These are phyloP conservation scores for Drosophila tani DNA, from an alignment of 1,140 invertebrate species.

Conservation along the genomic window DNA sequence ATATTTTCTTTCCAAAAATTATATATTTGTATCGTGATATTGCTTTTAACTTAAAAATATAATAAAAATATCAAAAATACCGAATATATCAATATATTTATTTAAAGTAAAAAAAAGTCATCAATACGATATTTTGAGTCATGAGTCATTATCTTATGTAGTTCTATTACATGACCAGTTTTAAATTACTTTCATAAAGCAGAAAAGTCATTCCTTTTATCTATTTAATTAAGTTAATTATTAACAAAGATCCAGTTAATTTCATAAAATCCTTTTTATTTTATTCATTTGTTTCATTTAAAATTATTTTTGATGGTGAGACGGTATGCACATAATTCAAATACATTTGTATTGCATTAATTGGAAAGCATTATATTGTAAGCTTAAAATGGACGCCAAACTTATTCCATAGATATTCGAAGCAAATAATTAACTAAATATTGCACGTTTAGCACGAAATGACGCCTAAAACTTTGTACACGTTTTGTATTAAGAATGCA, in stretches of 20 bases:
- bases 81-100: no score
- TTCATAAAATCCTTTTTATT: constrained; percentile 31
- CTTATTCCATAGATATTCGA: constrained; percentile 42
- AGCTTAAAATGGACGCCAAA: constrained; percentile 65
- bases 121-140: no score
- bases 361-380: constrained; percentile 50
- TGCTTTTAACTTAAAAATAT: no score
- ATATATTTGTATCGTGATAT: no score
- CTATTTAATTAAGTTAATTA: no score
- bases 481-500: constrained; percentile 38
- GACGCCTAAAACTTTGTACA: constrained; percentile 66
- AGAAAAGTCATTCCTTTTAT: no score
- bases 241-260: not conserved
- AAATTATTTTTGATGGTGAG: constrained; percentile 46
- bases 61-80: no score
- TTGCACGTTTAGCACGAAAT: constrained; percentile 50
- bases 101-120: no score
- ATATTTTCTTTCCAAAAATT: no score
- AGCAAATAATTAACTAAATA: constrained; percentile 62
- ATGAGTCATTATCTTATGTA: no score
- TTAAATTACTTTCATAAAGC: no score
- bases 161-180: no score
- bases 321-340: constrained; percentile 34
- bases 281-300: constrained; percentile 39
- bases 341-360: constrained; percentile 35